phyloP scores from a whole-genome alignment of 1,140 invertebrate species.

The Sycophila sp. region DNA sequence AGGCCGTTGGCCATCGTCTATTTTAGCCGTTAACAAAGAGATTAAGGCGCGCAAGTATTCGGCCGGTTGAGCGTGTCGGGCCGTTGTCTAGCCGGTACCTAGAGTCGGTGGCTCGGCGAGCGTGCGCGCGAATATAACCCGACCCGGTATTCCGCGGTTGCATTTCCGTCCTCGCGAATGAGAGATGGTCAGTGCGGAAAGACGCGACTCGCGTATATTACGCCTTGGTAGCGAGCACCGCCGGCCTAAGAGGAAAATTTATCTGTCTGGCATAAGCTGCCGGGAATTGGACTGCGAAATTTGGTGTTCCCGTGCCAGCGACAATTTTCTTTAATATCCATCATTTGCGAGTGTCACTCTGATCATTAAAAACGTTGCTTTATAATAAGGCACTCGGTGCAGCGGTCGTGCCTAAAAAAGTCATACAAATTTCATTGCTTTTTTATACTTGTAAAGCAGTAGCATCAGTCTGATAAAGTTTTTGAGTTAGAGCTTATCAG shows the following conservation, averaged over 20 bases:
- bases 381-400: too few species aligned
- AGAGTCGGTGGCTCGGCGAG: background rate
- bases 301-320: background rate
- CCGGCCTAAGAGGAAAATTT: slow-evolving; percentile 6
- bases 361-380: too few species aligned
- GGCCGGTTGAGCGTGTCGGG: too few species aligned
- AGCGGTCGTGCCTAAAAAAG: too few species aligned
- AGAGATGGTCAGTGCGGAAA: background rate
- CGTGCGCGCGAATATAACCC: too few species aligned
- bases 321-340: too few species aligned
- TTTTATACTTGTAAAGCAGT: too few species aligned
- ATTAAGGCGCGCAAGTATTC: background rate
- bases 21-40: slow-evolving; percentile 11
- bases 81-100: background rate
- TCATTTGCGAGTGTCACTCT: too few species aligned
- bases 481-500: too few species aligned
- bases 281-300: background rate
- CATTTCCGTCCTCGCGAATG: background rate
- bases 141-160: background rate
- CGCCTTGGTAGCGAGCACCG: background rate
- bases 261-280: background rate
- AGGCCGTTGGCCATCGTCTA: background rate
- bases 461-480: too few species aligned
- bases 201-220: background rate
- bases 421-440: too few species aligned